Evolutionary conservation across 2,797 vertebrate species (phyloP), one percentile per base, ranked within the genome.

Genomic region (Pantherophis vulpinus): DNA sequence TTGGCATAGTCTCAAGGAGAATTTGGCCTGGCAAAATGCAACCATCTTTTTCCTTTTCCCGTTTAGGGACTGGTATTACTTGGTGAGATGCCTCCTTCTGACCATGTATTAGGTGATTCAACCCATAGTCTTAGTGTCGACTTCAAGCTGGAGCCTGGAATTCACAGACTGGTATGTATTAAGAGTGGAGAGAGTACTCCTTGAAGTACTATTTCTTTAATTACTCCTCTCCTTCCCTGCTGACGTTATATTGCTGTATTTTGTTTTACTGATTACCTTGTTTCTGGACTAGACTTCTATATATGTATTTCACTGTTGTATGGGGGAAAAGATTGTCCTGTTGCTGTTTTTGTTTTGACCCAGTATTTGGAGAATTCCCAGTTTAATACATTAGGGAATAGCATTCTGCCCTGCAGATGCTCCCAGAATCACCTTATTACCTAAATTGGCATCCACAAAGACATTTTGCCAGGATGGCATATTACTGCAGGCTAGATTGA

Each of bases 41-140:
- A 54, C 47, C 89, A 93, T 87, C 58, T 87, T 94, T 94, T 90
- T 93, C 56, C 94, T 83, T 95, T 32, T 96, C 90, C 96, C 93
- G 86, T 70, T 88, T 96, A 99, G 99, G 99, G 99, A 70, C 98
- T 98, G 88, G 98, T 99, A 94, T 98, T 99, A 97, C 97, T 99
- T 87, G 99, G 98, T 79, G 99, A 99, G 9, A 96, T 95, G 0
- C 95, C 98, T 5, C 95, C 98, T 92, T 95, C 97, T 54, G 97
- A 97, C 0, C 96, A 98, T 92, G 93, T 97, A 51, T 92, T 90
- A 89, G 96, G 97, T 74, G 98, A 98, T 89, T 70, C 96, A 0
- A 92, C 97, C 94, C 96, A 95, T 95, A 94, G 97, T 1, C 9
- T 96, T 86, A 87, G 96, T 95, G 96, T 97, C 70, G 98, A 98